Evolutionary conservation across 2,113 vertebrate species (phyloP).

Genomic region (Halichoeres trimaculatus): DNA sequence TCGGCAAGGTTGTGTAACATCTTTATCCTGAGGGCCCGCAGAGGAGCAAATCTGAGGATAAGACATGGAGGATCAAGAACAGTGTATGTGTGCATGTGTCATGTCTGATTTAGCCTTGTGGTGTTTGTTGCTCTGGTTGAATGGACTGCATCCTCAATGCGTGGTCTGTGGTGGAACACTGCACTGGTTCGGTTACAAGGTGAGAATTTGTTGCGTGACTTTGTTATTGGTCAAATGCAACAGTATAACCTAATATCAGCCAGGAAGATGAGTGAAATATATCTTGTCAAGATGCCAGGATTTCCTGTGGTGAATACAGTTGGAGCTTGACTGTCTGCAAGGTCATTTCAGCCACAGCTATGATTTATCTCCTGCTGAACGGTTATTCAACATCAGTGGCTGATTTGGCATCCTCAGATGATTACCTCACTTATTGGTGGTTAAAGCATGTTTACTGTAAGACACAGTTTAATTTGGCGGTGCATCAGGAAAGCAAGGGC

Average conservation of each 20-base stretch:
- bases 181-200: constrained; percentile 12
- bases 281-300: not conserved
- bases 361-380: constrained; percentile 19
- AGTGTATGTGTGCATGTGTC: constrained; percentile 58
- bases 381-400: constrained; percentile 11
- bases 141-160: constrained; percentile 8
- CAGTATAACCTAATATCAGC: constrained; percentile 33
- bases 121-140: constrained; percentile 23
- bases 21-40: constrained; percentile 62
- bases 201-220: constrained; percentile 33
- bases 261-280: not conserved
- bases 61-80: constrained; percentile 67
- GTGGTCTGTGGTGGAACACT: constrained; percentile 26
- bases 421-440: not conserved
- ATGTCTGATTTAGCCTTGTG: constrained; percentile 57
- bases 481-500: constrained; percentile 43
- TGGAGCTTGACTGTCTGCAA: not conserved
- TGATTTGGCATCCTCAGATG: constrained; percentile 9
- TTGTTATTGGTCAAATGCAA: constrained; percentile 39
- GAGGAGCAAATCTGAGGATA: constrained; percentile 72
- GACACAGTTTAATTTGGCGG: constrained; percentile 31
- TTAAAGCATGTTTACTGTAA: constrained; percentile 1
- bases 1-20: constrained; percentile 56
- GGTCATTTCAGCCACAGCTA: not conserved
- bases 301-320: constrained; percentile 12